A percentile compares a stretch with the other conserved stretches of the same genome.
These are phyloP conservation scores for Entomyzon cyanotis DNA, from an alignment of 2,113 vertebrate genomes.

Conservation along the genomic window DNA sequence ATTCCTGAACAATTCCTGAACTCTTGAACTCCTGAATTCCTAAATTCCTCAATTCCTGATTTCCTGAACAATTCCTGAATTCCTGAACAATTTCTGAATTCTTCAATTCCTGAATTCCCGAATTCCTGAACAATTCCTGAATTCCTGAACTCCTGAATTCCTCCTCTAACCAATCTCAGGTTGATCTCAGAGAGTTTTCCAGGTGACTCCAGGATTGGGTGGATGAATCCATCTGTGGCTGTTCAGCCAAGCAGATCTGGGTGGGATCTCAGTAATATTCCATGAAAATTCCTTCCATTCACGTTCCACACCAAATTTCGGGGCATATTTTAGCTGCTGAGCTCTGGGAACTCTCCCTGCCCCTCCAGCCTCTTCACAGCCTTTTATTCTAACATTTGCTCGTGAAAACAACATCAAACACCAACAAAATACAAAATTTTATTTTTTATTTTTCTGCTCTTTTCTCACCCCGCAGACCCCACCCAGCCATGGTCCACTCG, in stretches of 20 bases:
- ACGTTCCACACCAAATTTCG: rapidly evolving
- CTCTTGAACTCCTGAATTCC: neutral
- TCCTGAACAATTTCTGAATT: neutral
- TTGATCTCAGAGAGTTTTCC: neutral
- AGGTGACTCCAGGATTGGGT: neutral
- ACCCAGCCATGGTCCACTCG: neutral
- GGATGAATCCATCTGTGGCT: neutral
- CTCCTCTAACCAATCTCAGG: neutral
- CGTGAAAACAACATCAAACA: rapidly evolving
- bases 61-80: neutral
- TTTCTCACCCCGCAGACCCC: neutral
- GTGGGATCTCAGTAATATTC: neutral
- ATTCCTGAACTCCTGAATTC: neutral
- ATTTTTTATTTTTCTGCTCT: neutral
- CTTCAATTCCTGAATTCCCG: no score
- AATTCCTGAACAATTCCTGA: no score
- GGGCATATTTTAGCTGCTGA: rapidly evolving
- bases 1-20: no score
- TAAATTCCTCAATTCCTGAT: no score
- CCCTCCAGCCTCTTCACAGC: rapidly evolving
- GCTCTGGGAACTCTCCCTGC: neutral
- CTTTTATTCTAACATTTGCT: rapidly evolving
- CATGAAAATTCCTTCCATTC: neutral
- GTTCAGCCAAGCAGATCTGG: neutral
- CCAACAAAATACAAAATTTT: no score